Conservation (phyloP, 2,113 vertebrate species). For the Nansenia antarctica region DNA sequence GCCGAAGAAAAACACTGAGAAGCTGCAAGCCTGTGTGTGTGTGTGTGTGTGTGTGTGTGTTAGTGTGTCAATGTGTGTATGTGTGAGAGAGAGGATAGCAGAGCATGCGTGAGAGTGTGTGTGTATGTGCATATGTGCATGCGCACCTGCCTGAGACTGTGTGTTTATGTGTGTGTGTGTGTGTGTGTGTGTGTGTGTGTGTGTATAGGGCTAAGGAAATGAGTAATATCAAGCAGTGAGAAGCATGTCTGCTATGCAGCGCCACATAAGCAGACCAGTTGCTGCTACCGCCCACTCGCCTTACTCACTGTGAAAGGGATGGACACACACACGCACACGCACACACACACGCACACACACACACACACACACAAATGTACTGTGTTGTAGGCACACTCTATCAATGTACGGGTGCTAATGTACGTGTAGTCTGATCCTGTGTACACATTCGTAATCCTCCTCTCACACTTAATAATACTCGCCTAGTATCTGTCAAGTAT, state of each 20-base stretch:
- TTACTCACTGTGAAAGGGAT: conserved; percentile 76
- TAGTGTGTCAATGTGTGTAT: conserved; percentile 23
- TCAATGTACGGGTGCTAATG: too few species aligned
- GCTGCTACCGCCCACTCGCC: conserved; percentile 80
- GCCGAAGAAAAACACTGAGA: conserved; percentile 59
- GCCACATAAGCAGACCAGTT: conserved; percentile 80
- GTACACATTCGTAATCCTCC: background rate
- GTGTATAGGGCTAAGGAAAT: conserved; percentile 77
- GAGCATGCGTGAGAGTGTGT: conserved; percentile 41
- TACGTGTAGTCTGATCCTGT: too few species aligned
- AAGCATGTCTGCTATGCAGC: conserved; percentile 80
- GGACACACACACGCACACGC: conserved; percentile 27
- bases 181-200: conserved; percentile 49
- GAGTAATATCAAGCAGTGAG: conserved; percentile 82
- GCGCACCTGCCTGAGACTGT: conserved; percentile 7
- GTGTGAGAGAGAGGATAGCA: conserved; percentile 47
- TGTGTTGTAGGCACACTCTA: conserved; percentile 16
- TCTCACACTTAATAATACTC: background rate
- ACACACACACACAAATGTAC: conserved; percentile 39
- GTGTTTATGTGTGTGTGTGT: conserved; percentile 20
- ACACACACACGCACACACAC: conserved; percentile 60
- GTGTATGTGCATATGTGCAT: conserved; percentile 35
- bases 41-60: conserved; percentile 46
- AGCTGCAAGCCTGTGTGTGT: conserved; percentile 39
- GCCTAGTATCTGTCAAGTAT: conserved; percentile 6